Evolutionary conservation across 2,113 vertebrate species (phyloP).

Genomic region (Camarhynchus parvulus): DNA sequence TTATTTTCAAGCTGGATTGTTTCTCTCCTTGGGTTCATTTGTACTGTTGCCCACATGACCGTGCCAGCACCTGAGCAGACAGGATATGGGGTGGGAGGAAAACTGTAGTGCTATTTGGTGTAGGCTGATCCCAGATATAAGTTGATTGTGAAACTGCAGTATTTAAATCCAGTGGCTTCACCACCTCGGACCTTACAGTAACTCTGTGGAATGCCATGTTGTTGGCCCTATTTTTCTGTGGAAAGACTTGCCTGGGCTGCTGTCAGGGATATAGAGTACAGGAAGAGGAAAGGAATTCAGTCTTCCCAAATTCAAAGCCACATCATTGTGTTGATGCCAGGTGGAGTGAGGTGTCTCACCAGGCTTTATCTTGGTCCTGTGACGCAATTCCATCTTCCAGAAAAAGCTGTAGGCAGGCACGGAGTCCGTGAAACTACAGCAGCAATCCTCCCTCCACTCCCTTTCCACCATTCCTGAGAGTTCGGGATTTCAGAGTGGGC

Average conservation of each 20-base stretch:
- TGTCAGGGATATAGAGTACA: not conserved
- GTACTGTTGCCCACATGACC: not conserved
- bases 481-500: not conserved
- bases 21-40: not conserved
- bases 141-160: not conserved
- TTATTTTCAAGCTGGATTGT: not conserved
- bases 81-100: not conserved
- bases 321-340: not conserved
- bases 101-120: not conserved
- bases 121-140: not conserved
- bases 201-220: not conserved
- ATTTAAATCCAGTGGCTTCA: not conserved
- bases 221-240: not conserved
- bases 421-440: rapidly evolving
- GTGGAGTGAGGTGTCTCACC: not conserved
- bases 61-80: not conserved
- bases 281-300: not conserved
- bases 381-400: not conserved
- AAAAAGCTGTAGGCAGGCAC: not conserved
- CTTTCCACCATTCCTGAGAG: not conserved
- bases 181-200: not conserved
- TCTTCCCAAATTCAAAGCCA: not conserved
- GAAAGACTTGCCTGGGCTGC: not conserved
- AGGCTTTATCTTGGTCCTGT: not conserved
- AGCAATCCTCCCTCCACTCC: not conserved